Conservation (phyloP, 2,888 invertebrate genomes). For the Atrina japonica region DNA sequence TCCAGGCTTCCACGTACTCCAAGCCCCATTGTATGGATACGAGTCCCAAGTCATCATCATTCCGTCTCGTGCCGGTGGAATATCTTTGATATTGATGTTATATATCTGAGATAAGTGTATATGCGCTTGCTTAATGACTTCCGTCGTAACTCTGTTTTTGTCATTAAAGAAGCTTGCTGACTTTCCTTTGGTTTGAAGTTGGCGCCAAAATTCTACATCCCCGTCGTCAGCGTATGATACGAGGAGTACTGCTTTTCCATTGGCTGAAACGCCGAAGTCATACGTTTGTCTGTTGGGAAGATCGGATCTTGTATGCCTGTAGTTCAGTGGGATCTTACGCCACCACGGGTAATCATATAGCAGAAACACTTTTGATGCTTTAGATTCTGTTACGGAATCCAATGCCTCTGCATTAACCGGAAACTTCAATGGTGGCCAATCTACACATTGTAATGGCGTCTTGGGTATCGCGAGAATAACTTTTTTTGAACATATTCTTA, state of each 20-base stretch:
- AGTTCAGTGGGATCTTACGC: background rate
- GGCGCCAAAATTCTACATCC: constrained; percentile 36
- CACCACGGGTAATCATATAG: constrained; percentile 45
- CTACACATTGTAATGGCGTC: constrained; percentile 26
- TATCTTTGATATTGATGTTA: constrained; percentile 13
- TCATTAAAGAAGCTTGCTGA: background rate
- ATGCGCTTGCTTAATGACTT: constrained; percentile 30
- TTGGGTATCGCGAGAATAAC: constrained; percentile 43
- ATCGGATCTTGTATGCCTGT: constrained; percentile 30
- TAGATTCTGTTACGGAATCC: constrained; percentile 10
- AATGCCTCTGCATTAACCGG: background rate
- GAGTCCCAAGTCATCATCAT: constrained; percentile 44
- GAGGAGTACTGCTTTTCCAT: constrained; percentile 38
- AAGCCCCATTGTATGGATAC: constrained; percentile 43
- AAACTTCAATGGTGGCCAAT: constrained; percentile 28
- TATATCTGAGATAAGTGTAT: constrained; percentile 31
- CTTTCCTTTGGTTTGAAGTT: constrained; percentile 32
- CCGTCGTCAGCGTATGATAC: constrained; percentile 39
- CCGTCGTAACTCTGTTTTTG: constrained; percentile 11
- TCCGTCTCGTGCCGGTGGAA: constrained; percentile 41
- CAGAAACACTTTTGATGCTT: constrained; percentile 37
- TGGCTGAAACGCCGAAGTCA: constrained; percentile 43
- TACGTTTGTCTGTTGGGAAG: constrained; percentile 36
- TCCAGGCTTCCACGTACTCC: constrained; percentile 46
- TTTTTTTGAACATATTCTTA: constrained; percentile 28